Evolutionary conservation across 2,113 vertebrate genomes (phyloP), one percentile per base, ranked within the genome.

Genomic region (Cervus canadensis): DNA sequence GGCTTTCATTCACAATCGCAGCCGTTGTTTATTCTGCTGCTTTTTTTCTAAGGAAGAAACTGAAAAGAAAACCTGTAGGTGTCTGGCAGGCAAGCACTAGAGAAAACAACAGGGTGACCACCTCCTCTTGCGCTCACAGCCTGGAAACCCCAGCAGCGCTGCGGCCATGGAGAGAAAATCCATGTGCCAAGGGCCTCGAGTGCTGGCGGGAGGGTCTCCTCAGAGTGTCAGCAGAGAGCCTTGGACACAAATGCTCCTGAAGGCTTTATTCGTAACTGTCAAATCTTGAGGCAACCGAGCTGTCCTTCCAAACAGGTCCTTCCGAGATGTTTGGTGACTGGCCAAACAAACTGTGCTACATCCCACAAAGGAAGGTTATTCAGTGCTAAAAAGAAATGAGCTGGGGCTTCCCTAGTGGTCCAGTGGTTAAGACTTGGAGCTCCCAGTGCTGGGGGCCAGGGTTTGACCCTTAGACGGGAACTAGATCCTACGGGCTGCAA

Each of bases 141-240:
- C 50, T 45, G 15, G 45, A 50, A 48, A 23, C 56, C 67, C 56
- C 45, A 59, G 26, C 13, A 50, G 17, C 1, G 2, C 45, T 28
- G 89, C 2, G 23, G 45, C 67, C 59, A 5, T 0, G 11, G 71
- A 91, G 21, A 57, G 45, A 50, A 62, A 40, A 45, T 78, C 26
- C 28, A 8, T 2, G 26, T 17, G n/a, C 43, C 21, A 5, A 15
- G 14, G 30, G 57, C 36, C 21, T 7, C 3, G 0, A 28, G 36
- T 17, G 16, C 50, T 48, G 3, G 2, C 21, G 45, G 71, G 14
- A 56, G 57, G 8, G 23, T 57, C 48, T 79, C 28, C 33, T n/a
- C 16, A 3, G 30, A 57, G 23, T 13, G 5, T 45, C 52, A 54
- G 62, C 76, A 91, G 56, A 86, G 36, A 33, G 28, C 36, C 59